Base-by-base conservation (phyloP, 2,888 invertebrate species). In the Eupeodes luniger region DNA sequence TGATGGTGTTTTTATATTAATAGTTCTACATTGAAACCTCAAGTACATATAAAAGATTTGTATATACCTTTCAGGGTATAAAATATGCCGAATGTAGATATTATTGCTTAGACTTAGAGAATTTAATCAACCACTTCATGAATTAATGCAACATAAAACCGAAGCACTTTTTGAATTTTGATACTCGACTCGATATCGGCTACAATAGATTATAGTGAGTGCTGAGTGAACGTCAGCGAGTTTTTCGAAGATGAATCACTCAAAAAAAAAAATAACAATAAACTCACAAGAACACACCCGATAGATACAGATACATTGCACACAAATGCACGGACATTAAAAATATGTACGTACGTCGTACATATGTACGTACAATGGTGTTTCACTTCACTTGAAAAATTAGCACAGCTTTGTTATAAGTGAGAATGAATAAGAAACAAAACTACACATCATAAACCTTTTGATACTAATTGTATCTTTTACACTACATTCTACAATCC, bases 181-280 rank as follows among this genome's bases (percentile, higher is more conserved):
- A 36, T 79, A 47, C 12, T 19, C 59, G 57, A 12, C 19, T 12
- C 5, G 5, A 40, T 19, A 59, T 27, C 11, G 2, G 27, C 27
- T 27, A 27, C 27, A 12, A 27, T 62, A 44, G 57, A 62, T 53
- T 59, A n/a, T 53, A 64, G 64, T 40, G 40, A 40, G 9, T 9
- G 27, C 27, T 27, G 1, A 40, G 40, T 40, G 40, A 40, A 79
- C 75, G 82, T 79, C 75, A 76, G 82, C 79, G 57, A 82, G 55
- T 51, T 75, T 86, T 86, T 82, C 70, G 57, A 66, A 75, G 75
- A 86, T 86, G 86, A 86, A 47, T 86, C 86, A 86, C 44, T 66
- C 36, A 64, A 51, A 59, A 66, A 70, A n/a, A 36, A 70, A 78
- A 76, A 81, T 44, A 62, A 19, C 53, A 69, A 85, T 81, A 77